Base-by-base conservation (phyloP, 2,797 vertebrate genomes). In the Chrysocyon brachyurus region DNA sequence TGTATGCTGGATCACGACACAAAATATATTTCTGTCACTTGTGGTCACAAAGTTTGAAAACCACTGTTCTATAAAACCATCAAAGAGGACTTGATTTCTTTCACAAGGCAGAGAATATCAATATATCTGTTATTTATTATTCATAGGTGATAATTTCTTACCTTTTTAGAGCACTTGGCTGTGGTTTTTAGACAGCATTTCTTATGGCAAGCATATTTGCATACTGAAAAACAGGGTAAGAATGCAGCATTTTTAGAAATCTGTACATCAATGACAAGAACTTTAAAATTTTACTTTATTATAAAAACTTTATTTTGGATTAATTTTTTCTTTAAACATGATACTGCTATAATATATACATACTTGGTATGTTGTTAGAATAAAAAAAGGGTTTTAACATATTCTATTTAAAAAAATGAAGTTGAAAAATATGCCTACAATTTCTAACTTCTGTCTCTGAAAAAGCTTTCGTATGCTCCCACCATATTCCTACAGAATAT, bases 141-240 rank as follows among this genome's bases (percentile, higher is more conserved):
- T 77, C 19, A 70, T 6, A 77, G 59, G 31, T 84, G 5, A 12
- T 52, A 84, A 64, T 46, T 56, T 95, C 98, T 99, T 99, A 99
- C 99, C 99, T 99, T 99, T 98, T 99, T 99, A 95, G 99, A 99
- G 98, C 99, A 99, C 98, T 99, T 99, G 94, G 98, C 99, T 1
- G 99, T 99, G 84, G 99, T 99, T 99, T 99, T 99, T 98, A 99
- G 99, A 98, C 99, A 99, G 98, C 99, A 99, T 97, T 99, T 99
- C 98, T 99, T 99, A 99, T 99, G 99, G 98, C 99, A 99, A 98
- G 99, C 99, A 83, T 99, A 99, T 87, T 99, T 99, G 98, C 99
- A 99, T 95, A 99, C 99, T 99, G 99, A 98, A 98, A 98, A 95
- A 97, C 14, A 97, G 64, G 59, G 88, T 95, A 81, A 96, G 64